Conservation (phyloP, 2,113 vertebrate genomes). For the Solenodon paradoxus region DNA sequence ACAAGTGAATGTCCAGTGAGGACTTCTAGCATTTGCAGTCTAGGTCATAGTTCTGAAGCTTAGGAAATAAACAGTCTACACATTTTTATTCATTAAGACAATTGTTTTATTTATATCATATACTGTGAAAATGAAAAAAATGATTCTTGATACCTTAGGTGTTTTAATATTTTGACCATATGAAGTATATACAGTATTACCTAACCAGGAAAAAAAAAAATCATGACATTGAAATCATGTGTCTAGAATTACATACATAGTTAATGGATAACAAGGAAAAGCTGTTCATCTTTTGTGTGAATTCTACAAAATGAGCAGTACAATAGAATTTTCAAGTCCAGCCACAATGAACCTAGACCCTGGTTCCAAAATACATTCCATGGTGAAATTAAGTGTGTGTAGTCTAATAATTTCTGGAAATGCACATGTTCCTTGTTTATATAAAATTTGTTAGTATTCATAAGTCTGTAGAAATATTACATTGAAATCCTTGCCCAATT, state of each 20-base stretch:
- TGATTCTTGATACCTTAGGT: not conserved
- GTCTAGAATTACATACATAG: not conserved
- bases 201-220: not conserved
- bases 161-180: not conserved
- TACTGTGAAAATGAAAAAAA: not conserved
- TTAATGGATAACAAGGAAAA: not conserved
- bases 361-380: not conserved
- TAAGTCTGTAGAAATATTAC: not conserved
- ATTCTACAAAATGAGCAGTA: not conserved
- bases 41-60: not conserved
- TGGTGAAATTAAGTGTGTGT: not conserved
- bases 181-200: not conserved
- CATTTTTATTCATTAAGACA: not conserved
- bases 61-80: not conserved
- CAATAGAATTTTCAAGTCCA: not conserved
- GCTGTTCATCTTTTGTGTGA: not conserved
- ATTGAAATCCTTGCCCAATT: not conserved
- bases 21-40: not conserved
- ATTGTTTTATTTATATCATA: not conserved
- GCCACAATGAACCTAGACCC: not conserved
- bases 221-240: not conserved
- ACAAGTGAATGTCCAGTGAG: not conserved
- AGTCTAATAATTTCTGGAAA: not conserved
- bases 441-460: not conserved
- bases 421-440: not conserved